Base-by-base conservation (phyloP, 1,140 invertebrate species). In the Nephila pilipes region DNA sequence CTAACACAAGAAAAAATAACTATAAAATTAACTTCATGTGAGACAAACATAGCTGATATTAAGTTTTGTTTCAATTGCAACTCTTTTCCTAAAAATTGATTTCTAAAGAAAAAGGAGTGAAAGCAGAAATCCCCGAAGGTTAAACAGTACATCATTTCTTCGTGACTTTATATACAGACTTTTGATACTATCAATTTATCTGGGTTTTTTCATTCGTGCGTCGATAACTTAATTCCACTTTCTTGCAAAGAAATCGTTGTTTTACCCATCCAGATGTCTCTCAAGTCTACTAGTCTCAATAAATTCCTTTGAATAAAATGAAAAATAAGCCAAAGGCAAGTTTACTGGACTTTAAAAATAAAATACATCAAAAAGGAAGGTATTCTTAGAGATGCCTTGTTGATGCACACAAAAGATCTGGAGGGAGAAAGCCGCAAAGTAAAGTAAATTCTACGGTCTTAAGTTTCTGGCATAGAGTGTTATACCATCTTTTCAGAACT, bases 221-320 rank as follows among this genome's bases (percentile, higher is more conserved):
- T 46, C 80, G 46, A 81, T 81, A 81, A 81, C 80, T 81, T 81
- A 81, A 81, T 81, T 81, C n/a, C 46, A 54, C n/a, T 55, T 55
- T n/a, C 12, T 3, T 54, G 46, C 80, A n/a, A 25, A 54, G 5
- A 81, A 81, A 81, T 81, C 10, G 36, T 81, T 54, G 46, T 81
- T 81, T 25, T 25, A 54, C n/a, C 46, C 25, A 46, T 18, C 8
- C n/a, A 81, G 38, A 55, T 81, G 38, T 81, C 22, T 65, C 22
- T 12, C n/a, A 25, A 29, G 63, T n/a, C 2, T 81, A 46, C 46
- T 22, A 54, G 8, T 54, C 25, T 25, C 18, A 0, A 54, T 46
- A 55, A 46, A 54, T 14, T 81, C 22, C 54, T 22, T n/a, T 55
- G 46, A 12, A 54, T 81, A 75, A 75, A 75, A 75, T 20, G 29